Evolutionary conservation across 2,113 vertebrate species (phyloP).

Genomic region (Hippotragus niger): DNA sequence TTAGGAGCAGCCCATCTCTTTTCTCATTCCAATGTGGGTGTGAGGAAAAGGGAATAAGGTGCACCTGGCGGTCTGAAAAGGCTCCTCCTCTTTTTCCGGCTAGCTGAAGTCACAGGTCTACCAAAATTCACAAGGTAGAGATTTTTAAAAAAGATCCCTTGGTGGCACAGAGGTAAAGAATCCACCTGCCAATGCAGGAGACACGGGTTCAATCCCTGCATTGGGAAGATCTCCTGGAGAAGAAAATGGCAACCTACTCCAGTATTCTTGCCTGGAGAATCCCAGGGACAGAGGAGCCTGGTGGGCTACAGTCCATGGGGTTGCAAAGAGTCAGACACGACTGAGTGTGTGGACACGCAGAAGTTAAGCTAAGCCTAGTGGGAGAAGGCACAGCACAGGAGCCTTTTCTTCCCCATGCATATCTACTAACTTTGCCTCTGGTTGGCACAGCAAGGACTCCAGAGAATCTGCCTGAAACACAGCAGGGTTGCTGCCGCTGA

Average conservation of each 20-base stretch:
- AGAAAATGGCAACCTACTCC: not conserved
- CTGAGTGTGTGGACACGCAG: not conserved
- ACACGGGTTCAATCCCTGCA: not conserved
- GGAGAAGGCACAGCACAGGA: not conserved
- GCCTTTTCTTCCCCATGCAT: not conserved
- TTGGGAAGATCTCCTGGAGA: not conserved
- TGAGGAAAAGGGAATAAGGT: not conserved
- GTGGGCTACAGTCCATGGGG: not conserved
- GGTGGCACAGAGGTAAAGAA: not conserved
- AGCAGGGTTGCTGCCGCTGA: not conserved
- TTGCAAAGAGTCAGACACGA: not conserved
- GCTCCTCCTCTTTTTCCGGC: not conserved
- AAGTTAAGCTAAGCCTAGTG: not conserved
- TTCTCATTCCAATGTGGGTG: too few relatives aligned
- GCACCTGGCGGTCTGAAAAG: not conserved
- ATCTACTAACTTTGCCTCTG: not conserved
- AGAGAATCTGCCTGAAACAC: not conserved
- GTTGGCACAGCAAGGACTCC: not conserved
- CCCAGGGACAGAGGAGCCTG: not conserved
- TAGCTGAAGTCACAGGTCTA: not conserved
- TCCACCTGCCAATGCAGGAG: not conserved
- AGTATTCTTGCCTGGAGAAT: not conserved
- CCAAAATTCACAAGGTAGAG: not conserved
- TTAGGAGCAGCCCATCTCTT: not conserved
- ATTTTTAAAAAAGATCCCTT: not conserved